Evolutionary conservation across 2,888 invertebrate species (phyloP).

Genomic region (Drosophila setosimentum): DNA sequence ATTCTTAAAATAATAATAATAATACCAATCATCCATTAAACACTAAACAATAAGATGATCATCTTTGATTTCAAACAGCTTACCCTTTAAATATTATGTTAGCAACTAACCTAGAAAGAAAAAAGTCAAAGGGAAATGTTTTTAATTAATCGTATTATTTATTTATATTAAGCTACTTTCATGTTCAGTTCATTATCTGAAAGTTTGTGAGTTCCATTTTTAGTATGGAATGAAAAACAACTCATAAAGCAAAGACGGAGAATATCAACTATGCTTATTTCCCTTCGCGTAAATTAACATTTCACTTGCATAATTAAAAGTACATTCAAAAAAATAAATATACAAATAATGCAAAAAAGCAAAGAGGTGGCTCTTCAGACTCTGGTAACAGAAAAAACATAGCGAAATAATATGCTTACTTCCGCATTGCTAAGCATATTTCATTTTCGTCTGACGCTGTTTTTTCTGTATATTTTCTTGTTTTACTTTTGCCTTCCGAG

Average conservation of each 20-base stretch:
- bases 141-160: slow-evolving; percentile 9
- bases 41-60: background rate
- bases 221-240: slow-evolving; percentile 26
- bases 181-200: background rate
- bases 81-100: background rate
- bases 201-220: slow-evolving; percentile 1
- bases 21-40: background rate
- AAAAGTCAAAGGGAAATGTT: background rate
- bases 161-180: background rate
- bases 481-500: slow-evolving; percentile 21
- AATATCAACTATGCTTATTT: slow-evolving; percentile 56
- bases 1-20: background rate
- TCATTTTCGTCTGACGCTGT: slow-evolving; percentile 27
- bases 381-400: slow-evolving; percentile 41
- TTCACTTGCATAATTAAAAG: slow-evolving; percentile 67
- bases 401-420: slow-evolving; percentile 67
- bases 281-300: slow-evolving; percentile 61
- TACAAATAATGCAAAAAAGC: background rate
- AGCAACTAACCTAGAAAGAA: slow-evolving; percentile 34
- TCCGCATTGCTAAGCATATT: slow-evolving; percentile 67
- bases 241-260: slow-evolving; percentile 29
- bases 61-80: background rate
- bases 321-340: slow-evolving; percentile 15
- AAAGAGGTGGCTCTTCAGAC: slow-evolving; percentile 22
- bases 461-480: slow-evolving; percentile 22